Evolutionary conservation across 1,140 invertebrate genomes (phyloP), one percentile per base, ranked within the genome.

Genomic region (Calephelis nemesis): DNA sequence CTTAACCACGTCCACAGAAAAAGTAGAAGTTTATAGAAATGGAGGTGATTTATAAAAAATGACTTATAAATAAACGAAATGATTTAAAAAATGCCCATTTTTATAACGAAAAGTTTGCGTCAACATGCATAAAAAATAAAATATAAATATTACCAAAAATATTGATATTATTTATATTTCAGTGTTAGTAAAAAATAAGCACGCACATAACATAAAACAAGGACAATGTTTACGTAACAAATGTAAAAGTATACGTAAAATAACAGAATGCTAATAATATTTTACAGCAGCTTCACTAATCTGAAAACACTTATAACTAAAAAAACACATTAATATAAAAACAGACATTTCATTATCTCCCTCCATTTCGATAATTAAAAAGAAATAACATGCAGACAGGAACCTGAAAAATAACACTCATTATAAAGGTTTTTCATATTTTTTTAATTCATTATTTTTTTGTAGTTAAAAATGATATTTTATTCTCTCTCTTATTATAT

Each of bases 301-400:
- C 42, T 45, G 42, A 45, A 45, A 45, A 45, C 42, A 45, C 42
- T 76, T 70, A 66, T 80, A 79, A 76, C 52, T 49, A 69, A 72
- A 67, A 74, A 50, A 74, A 50, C 77, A 63, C 69, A 73, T 47
- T 65, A 70, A 74, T 71, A n/a, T 77, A 84, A 84, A 87, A 90
- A 90, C 63, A 85, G 87, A 90, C 87, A 88, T 88, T 88, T 86
- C 78, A 83, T 69, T 45, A 45, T 45, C 63, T 69, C 74, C 85
- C 87, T 90, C 87, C 87, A 90, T 90, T 90, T 90, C 86, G 63
- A 85, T 88, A 90, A 87, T 83, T 78, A 72, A 69, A 64, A 65
- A 60, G 45, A 49, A 63, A 52, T 47, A 48, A 63, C 78, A 84
- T 85, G 79, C 85, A 81, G 68, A 67, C 74, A 54, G 65, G 62